Base-by-base conservation (phyloP, 2,797 vertebrate species). In the Cyclura pinguis region DNA sequence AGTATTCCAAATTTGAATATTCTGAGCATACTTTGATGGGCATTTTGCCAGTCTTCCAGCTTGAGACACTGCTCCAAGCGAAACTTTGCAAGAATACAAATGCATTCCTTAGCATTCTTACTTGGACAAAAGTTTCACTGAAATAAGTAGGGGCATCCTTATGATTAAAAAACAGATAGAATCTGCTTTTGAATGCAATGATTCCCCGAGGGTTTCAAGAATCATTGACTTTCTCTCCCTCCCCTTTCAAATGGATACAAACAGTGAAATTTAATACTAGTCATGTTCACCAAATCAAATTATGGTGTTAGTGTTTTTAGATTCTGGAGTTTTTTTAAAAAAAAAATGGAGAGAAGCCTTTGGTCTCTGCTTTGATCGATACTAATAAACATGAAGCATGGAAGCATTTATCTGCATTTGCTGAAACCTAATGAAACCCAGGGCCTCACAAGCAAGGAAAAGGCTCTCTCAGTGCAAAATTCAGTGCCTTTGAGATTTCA, bases 281-380 rank as follows among this genome's bases (percentile, higher is more conserved):
- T 57, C n/a, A 27, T 42, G 78, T 52, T 73, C 80, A 27, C 47
- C 64, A 82, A 88, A 88, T 88, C 67, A 42, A 73, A 88, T 73
- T 38, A 73, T 47, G 35, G 24, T 73, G 22, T n/a, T 82, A 18
- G 20, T 6, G 50, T 52, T 69, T 69, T 42, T 35, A 14, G 59
- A 18, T 80, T 50, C 32, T 64, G 38, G 38, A 77, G 38, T 22
- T 73, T 1, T 86, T 47, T n/a, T 47, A 0, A 8, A 55, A 32
- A 32, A 32, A 7, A 20, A 12, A 18, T 13, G 16, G 27, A n/a
- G 64, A 57, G 73, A 73, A 38, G n/a, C 80, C 57, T n/a, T 32
- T 50, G 47, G 62, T 64, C 86, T 81, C 3, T 27, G 62, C 27
- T 80, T 72, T 59, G 87, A 82, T 82, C n/a, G 59, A 82, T 82